A percentile compares a stretch with the other conserved stretches of the same genome.
phyloP scores from a whole-genome alignment of 2,797 vertebrate genomes.

The Benthosema pterotum region DNA sequence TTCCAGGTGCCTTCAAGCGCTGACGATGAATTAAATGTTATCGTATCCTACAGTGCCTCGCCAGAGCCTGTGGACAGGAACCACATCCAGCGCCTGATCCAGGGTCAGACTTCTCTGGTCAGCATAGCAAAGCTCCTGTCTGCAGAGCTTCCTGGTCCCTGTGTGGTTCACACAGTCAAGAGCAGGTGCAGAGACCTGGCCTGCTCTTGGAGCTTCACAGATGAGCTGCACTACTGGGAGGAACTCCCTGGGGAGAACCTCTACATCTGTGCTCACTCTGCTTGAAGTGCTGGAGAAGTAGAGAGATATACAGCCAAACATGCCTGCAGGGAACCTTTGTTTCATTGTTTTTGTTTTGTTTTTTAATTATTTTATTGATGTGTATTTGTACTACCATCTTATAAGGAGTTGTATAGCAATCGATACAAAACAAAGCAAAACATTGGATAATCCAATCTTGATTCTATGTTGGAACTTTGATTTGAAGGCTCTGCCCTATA shows the following conservation, averaged over 20 bases:
- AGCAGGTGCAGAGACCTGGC: conserved; percentile 69
- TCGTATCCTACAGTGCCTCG: conserved; percentile 81
- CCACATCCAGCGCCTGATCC: conserved; percentile 70
- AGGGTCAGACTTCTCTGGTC: conserved; percentile 50
- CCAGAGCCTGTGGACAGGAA: conserved; percentile 72
- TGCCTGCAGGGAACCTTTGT: no score
- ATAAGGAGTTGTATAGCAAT: no score
- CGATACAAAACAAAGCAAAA: no score
- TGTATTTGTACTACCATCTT: no score
- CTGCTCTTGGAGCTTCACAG: conserved; percentile 73
- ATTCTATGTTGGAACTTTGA: no score
- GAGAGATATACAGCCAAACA: not conserved
- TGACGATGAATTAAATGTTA: conserved; percentile 70
- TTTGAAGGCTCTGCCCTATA: no score
- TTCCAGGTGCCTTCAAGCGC: conserved; percentile 71
- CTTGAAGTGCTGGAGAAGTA: conserved; percentile 50
- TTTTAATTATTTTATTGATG: no score
- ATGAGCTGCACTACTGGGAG: conserved; percentile 80
- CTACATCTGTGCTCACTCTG: conserved; percentile 77
- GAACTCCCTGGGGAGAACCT: conserved; percentile 64
- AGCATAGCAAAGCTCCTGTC: conserved; percentile 69
- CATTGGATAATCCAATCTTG: no score
- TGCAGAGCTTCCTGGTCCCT: conserved; percentile 57
- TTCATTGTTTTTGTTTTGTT: conserved; percentile 2
- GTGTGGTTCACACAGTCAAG: conserved; percentile 75